These are phyloP conservation scores for Himalopsyche japonica DNA, from an alignment of 2,888 invertebrate genomes.

Conservation along the genomic window DNA sequence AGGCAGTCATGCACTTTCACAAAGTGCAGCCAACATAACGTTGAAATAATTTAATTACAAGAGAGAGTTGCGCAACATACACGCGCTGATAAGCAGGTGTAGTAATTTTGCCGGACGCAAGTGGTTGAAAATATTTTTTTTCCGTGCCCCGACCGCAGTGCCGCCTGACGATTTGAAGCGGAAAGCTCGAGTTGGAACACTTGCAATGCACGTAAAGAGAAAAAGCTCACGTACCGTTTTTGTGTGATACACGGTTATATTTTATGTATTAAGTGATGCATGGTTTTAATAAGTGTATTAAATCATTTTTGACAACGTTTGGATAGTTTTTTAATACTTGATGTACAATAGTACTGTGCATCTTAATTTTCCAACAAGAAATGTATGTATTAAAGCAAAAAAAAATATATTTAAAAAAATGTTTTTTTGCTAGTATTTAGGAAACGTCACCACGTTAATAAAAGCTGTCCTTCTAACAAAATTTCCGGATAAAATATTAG, in stretches of 20 bases:
- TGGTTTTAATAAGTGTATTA: too few relatives aligned
- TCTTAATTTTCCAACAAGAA: too few relatives aligned
- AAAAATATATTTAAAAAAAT: too few relatives aligned
- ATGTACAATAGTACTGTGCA: too few relatives aligned
- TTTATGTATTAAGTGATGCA: too few relatives aligned
- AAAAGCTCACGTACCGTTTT: not conserved
- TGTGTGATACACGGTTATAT: not conserved
- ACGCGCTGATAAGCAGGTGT: constrained; percentile 11
- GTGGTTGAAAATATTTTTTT: constrained; percentile 4
- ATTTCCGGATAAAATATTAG: too few relatives aligned
- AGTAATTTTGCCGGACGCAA: constrained; percentile 5
- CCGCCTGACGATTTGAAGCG: constrained; percentile 20
- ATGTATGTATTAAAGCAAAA: too few relatives aligned
- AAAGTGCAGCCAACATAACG: not conserved
- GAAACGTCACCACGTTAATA: too few relatives aligned
- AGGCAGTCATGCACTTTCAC: not conserved
- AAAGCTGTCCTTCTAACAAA: too few relatives aligned
- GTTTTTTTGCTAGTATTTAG: too few relatives aligned
- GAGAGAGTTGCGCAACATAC: not conserved
- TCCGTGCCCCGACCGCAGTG: not conserved
- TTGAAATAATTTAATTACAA: constrained; percentile 8
- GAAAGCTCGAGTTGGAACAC: not conserved
- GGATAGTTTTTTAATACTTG: too few relatives aligned
- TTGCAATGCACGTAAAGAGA: not conserved
- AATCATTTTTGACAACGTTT: too few relatives aligned